Conservation (phyloP, 2,888 invertebrate genomes). For the Lepidochitona cinerea region DNA sequence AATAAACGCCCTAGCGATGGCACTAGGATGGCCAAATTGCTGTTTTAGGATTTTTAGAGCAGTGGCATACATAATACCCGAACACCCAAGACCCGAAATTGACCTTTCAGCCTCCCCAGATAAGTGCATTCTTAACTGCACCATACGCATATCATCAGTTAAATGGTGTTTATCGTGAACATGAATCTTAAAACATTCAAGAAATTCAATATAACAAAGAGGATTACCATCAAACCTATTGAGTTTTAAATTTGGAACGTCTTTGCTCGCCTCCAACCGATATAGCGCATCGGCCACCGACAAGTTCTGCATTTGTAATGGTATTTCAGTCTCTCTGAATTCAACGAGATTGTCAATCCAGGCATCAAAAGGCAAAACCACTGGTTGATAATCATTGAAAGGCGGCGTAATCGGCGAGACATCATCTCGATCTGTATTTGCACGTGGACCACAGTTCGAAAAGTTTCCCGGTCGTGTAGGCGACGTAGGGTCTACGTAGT, state of each 20-base stretch:
- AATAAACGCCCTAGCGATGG: conserved; percentile 10
- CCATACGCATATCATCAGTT: conserved; percentile 14
- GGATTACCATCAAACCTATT: conserved; percentile 9
- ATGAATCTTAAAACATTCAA: conserved; percentile 12
- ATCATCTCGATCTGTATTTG: too few species aligned
- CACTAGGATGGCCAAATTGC: conserved; percentile 10
- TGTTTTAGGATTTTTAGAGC: conserved; percentile 16
- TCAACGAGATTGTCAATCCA: background rate
- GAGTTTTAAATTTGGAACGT: background rate
- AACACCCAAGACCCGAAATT: conserved; percentile 1
- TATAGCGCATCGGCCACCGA: background rate
- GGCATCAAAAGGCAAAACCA: too few species aligned
- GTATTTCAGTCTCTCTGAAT: background rate
- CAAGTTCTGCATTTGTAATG: background rate
- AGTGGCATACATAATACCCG: conserved; percentile 12
- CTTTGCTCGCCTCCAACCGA: background rate
- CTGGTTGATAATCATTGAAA: too few species aligned
- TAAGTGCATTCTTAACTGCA: conserved; percentile 8
- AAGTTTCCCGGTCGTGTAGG: too few species aligned
- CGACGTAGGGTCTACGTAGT: too few species aligned
- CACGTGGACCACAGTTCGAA: too few species aligned
- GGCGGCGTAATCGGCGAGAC: too few species aligned
- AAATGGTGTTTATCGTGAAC: conserved; percentile 14
- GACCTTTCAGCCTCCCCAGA: background rate
- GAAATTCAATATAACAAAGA: conserved; percentile 10